Evolutionary conservation across 2,797 vertebrate genomes (phyloP).

Genomic region (Lepilemur septentrionalis): DNA sequence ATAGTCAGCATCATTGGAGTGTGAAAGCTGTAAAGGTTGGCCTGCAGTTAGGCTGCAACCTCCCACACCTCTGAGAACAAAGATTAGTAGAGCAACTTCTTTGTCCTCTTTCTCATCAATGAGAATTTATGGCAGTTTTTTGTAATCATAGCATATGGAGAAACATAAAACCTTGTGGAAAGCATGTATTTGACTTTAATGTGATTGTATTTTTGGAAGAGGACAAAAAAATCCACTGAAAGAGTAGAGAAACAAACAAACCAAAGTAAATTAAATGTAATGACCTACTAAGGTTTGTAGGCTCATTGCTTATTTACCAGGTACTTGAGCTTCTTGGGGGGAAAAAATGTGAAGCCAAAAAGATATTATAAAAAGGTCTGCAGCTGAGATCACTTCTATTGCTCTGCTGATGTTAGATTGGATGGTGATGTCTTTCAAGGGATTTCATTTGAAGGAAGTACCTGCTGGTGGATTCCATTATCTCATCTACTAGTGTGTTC

Average conservation of each 20-base stretch:
- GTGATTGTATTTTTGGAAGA: not conserved
- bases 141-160: not conserved
- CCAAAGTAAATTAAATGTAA: not conserved
- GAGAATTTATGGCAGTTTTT: not conserved
- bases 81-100: not conserved
- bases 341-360: not conserved
- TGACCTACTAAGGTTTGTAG: not conserved
- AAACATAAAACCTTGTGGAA: not conserved
- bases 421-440: not conserved
- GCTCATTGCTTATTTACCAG: constrained; percentile 9
- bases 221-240: not conserved
- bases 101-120: not conserved
- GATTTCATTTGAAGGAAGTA: constrained; percentile 44
- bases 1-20: not conserved
- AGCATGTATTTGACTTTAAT: not conserved
- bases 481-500: not conserved
- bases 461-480: constrained; percentile 13
- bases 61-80: not conserved
- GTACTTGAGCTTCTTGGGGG: not conserved
- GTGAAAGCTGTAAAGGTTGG: not conserved
- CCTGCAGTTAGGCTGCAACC: not conserved
- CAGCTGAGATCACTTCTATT: constrained; percentile 25
- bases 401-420: constrained; percentile 25
- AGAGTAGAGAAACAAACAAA: not conserved
- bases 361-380: not conserved